Conservation (phyloP, 53 echinoderm and acorn worm species). For the Astropecten irregularis region DNA sequence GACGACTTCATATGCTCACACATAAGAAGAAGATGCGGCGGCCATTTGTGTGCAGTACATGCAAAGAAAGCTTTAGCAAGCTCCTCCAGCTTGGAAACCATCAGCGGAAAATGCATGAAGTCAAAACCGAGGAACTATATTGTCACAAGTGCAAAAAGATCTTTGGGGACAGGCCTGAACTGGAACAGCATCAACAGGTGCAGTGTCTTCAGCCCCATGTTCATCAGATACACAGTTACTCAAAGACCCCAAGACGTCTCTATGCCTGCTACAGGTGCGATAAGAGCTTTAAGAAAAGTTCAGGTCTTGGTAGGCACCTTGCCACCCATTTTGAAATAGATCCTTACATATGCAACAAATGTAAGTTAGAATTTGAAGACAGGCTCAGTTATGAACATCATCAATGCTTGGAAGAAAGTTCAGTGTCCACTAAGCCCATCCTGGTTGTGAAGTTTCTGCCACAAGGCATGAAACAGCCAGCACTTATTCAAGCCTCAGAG, state of each 20-base stretch:
- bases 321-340: constrained; percentile 14
- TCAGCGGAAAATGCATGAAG: background rate
- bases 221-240: constrained; percentile 4
- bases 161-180: background rate
- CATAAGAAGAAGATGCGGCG: background rate
- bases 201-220: background rate
- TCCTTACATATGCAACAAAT: background rate
- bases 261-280: constrained; percentile 16
- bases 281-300: constrained; percentile 5
- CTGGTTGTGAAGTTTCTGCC: constrained; percentile 31
- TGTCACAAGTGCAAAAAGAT: background rate
- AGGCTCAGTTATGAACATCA: background rate
- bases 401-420: background rate
- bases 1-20: background rate
- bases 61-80: constrained; percentile 9
- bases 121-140: background rate
- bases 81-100: background rate
- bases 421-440: background rate
- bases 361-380: constrained; percentile 5
- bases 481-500: too few species aligned
- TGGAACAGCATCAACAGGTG: background rate
- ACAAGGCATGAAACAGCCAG: too few species aligned
- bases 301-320: constrained; percentile 7
- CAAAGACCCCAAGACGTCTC: background rate
- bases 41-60: constrained; percentile 17